These are phyloP conservation scores for Lamproptera curius DNA, from an alignment of 2,888 invertebrate species.

Conservation along the genomic window DNA sequence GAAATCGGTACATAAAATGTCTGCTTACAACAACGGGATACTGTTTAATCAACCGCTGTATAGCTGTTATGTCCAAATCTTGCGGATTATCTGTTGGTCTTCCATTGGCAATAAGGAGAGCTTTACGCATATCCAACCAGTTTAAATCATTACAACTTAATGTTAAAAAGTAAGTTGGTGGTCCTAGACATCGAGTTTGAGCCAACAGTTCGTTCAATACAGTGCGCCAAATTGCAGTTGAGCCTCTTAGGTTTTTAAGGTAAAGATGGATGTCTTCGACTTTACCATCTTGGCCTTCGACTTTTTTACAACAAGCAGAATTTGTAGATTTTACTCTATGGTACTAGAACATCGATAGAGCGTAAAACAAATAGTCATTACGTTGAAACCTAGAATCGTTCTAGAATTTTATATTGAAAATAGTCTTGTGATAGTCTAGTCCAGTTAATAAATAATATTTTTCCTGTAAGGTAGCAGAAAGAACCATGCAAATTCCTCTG, in stretches of 20 bases:
- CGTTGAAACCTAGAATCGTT: not conserved
- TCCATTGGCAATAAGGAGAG: not conserved
- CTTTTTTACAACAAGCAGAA: constrained; percentile 2
- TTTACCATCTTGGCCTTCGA: not conserved
- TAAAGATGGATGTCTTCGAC: constrained; percentile 10
- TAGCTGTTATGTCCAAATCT: not conserved
- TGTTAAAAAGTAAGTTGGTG: constrained; percentile 1
- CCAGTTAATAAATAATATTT: too few species aligned
- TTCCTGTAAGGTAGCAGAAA: not conserved
- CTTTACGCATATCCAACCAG: constrained; percentile 9
- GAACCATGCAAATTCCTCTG: constrained; percentile 1
- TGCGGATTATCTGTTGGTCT: not conserved
- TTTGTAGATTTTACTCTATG: not conserved
- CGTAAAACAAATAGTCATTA: constrained; percentile 2
- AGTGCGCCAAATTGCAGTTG: not conserved
- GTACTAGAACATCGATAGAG: too few species aligned
- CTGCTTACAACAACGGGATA: not conserved
- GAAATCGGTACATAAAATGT: not conserved
- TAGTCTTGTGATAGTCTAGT: not conserved
- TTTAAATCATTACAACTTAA: constrained; percentile 5
- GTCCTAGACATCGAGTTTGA: constrained; percentile 9
- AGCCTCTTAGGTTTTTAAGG: constrained; percentile 9
- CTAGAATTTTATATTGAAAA: not conserved
- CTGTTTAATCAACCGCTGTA: not conserved
- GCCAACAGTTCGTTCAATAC: constrained; percentile 4